These are phyloP conservation scores for Auanema sp. DNA, from an alignment of 2,888 invertebrate genomes.

Conservation along the genomic window DNA sequence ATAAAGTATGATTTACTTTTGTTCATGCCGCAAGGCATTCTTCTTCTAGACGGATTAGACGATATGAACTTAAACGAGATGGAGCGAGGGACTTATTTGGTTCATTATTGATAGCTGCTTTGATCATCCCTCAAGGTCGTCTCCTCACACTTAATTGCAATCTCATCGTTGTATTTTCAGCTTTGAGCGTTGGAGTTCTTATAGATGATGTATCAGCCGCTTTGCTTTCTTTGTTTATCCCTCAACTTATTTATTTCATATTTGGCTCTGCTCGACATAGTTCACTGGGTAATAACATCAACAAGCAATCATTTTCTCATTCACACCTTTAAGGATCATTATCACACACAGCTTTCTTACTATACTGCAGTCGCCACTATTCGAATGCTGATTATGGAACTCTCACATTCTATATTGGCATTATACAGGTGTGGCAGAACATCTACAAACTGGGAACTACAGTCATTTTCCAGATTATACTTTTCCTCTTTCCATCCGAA, in stretches of 20 bases:
- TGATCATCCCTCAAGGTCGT: constrained; percentile 21
- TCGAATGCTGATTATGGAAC: constrained; percentile 7
- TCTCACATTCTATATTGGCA: constrained; percentile 8
- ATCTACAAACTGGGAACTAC: too few relatives aligned
- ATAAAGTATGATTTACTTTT: neutral
- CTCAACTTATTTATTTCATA: constrained; percentile 36
- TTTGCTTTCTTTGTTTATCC: constrained; percentile 31
- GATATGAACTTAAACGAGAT: constrained; percentile 10
- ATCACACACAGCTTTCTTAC: constrained; percentile 12
- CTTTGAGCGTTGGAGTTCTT: constrained; percentile 31
- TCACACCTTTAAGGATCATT: constrained; percentile 14
- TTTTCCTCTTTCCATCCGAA: constrained; percentile 37
- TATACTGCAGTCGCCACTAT: constrained; percentile 9
- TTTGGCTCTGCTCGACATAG: constrained; percentile 39
- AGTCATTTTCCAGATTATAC: constrained; percentile 20
- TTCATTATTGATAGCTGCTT: constrained; percentile 16
- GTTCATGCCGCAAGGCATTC: neutral
- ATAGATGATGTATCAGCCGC: constrained; percentile 33
- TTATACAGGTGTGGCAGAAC: constrained; percentile 15
- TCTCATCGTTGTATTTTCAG: neutral
- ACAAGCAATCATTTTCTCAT: neutral
- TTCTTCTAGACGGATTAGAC: constrained; percentile 14
- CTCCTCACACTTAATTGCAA: neutral
- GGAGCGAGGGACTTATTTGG: constrained; percentile 15
- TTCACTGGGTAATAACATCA: constrained; percentile 24